A percentile compares a stretch with the other conserved stretches of the same genome.
Evolutionary conservation across 1,140 invertebrate species (phyloP).

Genomic region (Halictus rubicundus): DNA sequence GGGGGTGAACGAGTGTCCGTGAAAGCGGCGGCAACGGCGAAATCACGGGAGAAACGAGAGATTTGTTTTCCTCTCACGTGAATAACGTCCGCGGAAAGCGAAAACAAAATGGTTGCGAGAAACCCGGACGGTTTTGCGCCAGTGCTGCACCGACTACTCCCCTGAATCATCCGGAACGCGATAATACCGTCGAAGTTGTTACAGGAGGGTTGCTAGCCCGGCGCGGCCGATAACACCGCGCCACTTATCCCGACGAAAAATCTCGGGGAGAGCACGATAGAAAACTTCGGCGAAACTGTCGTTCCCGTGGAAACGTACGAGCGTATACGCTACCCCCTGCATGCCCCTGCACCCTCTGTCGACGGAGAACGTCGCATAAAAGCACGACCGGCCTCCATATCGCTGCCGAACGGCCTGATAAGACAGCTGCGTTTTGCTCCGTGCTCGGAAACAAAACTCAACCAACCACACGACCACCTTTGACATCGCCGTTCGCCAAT

Average conservation of each 20-base stretch:
- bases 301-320: slow-evolving; percentile 58
- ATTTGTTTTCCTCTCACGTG: no score
- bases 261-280: slow-evolving; percentile 41
- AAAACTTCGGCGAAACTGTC: slow-evolving; percentile 60
- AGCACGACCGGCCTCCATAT: slow-evolving; percentile 32
- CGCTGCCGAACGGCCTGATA: slow-evolving; percentile 29
- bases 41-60: no score
- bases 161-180: slow-evolving; percentile 11
- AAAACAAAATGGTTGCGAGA: no score
- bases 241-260: slow-evolving; percentile 58
- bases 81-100: no score
- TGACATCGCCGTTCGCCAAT: no score
- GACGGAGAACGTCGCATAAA: slow-evolving; percentile 28
- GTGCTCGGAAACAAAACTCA: no score
- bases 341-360: background rate
- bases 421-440: background rate
- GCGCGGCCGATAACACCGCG: slow-evolving; percentile 49
- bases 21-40: no score
- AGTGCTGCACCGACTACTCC: background rate
- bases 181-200: slow-evolving; percentile 59
- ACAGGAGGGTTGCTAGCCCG: slow-evolving; percentile 24
- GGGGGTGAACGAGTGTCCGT: no score
- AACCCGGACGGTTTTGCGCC: no score
- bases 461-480: no score
- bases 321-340: slow-evolving; percentile 1